Base-by-base conservation (phyloP, 1,140 invertebrate species). In the Drusus annulatus region DNA sequence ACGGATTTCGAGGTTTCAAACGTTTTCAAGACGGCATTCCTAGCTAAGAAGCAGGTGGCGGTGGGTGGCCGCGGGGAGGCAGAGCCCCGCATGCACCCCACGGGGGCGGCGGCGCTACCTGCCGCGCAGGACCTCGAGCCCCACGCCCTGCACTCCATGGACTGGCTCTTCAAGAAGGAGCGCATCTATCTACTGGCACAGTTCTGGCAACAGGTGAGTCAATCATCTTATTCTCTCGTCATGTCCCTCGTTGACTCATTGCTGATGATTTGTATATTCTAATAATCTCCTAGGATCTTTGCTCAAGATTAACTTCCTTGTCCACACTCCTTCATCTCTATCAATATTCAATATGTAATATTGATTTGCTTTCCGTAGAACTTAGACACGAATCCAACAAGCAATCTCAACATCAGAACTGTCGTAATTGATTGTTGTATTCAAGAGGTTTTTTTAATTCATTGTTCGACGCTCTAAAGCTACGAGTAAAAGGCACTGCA, bases 111-210 rank as follows among this genome's bases (percentile, higher is more conserved):
- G 89, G 94, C 93, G 90, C 94, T 94, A 93, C 94, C 94, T 91
- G 90, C 91, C 88, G 92, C 93, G 89, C 92, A 93, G 85, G 91
- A 92, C 89, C 90, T 91, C 87, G 93, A 94, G 89, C 92, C 95
- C 86, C 93, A 94, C 91, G 93, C 94, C 90, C 95, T 96, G 92
- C 95, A 96, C 91, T 95, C 95, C 88, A 96, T 96, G 95, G 96
- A 97, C 92, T 96, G 95, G 95, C 93, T 97, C 89, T 96, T 96
- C 92, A 97, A 96, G 92, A 97, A 96, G 91, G 95, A 97, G 91
- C 92, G 95, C 90, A 96, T 96, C 90, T 96, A 96, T 91, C 91
- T 96, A 86, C 93, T 97, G 88, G 95, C 95, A 86, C 95, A 97
- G 89, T 97, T 97, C 91, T 97, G 95, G 95, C 95, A 97, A 95